Evolutionary conservation across 2,888 invertebrate species (phyloP), one percentile per base, ranked within the genome.

Genomic region (Monoplex corrugatus): DNA sequence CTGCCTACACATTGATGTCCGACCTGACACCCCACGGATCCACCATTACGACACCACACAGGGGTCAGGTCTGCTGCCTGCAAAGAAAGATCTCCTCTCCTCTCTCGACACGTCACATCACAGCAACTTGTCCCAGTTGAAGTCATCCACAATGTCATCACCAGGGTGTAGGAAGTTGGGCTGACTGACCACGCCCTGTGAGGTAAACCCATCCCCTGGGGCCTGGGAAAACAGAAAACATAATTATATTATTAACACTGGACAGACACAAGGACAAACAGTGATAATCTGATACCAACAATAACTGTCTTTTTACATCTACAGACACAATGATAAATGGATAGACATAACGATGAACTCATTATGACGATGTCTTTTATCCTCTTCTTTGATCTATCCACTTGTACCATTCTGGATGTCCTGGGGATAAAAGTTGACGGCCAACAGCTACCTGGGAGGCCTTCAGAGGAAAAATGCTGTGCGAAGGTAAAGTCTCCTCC

Each of bases 121-220:
- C 87, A 95, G 93, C 72, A 95, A 92, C 89, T 95, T 95, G 91
- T 95, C 95, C 95, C 95, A 95, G 92, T 95, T 95, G 89, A 95
- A 95, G 90, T 95, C 95, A 89, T 95, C 95, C 72, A 95, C 95
- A 44, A 94, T 93, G 35, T 95, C 94, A 78, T 95, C 95, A 57
- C 90, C 89, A 86, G 90, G 90, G 44, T 80, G 78, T 10, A 91
- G 90, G 89, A 90, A 91, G 72, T 91, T 87, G 87, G 91, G 90
- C 50, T 88, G 89, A 32, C 87, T 63, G 23, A 87, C 38, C 50
- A 90, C 43, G 16, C 50, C n/a, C 40, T 57, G 88, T 19, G 83
- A 63, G 5, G 82, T 43, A 43, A 82, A 88, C 28, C 83, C 68
- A 16, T 88, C 83, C 2, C 88, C 88, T 28, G 88, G 63, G 28